Conservation (phyloP, 2,888 invertebrate genomes). For the Temnothorax rugatulus region DNA sequence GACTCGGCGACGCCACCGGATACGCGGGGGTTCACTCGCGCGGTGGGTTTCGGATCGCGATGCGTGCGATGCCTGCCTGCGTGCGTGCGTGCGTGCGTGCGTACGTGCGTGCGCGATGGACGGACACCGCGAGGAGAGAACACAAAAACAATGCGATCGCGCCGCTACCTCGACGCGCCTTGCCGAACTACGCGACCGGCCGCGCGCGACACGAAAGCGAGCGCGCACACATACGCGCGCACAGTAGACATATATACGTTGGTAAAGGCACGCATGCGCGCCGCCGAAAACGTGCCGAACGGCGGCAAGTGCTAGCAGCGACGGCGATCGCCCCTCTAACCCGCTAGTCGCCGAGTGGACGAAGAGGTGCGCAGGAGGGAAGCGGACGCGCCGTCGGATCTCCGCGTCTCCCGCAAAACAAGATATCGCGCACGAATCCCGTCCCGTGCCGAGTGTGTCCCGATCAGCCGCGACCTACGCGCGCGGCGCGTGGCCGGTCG, state of each 20-base stretch:
- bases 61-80: slow-evolving; percentile 62
- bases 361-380: neutral
- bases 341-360: neutral
- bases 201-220: slow-evolving; percentile 8
- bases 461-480: slow-evolving; percentile 17
- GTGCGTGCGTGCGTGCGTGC: slow-evolving; percentile 56
- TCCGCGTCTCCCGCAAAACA: neutral
- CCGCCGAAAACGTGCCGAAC: neutral
- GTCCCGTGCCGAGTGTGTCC: neutral
- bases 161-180: slow-evolving; percentile 78
- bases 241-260: neutral
- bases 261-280: neutral
- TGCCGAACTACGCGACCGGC: slow-evolving; percentile 10
- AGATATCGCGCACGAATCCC: neutral
- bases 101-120: slow-evolving; percentile 57
- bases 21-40: slow-evolving; percentile 54
- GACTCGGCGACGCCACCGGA: slow-evolving; percentile 19
- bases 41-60: slow-evolving; percentile 64
- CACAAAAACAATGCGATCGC: slow-evolving; percentile 81
- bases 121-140: slow-evolving; percentile 60
- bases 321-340: neutral
- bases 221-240: neutral
- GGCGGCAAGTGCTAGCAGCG: neutral
- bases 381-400: neutral
- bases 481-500: slow-evolving; percentile 6